Evolutionary conservation across 2,888 invertebrate species (phyloP).

Genomic region (Eueremaeus valkanovi): DNA sequence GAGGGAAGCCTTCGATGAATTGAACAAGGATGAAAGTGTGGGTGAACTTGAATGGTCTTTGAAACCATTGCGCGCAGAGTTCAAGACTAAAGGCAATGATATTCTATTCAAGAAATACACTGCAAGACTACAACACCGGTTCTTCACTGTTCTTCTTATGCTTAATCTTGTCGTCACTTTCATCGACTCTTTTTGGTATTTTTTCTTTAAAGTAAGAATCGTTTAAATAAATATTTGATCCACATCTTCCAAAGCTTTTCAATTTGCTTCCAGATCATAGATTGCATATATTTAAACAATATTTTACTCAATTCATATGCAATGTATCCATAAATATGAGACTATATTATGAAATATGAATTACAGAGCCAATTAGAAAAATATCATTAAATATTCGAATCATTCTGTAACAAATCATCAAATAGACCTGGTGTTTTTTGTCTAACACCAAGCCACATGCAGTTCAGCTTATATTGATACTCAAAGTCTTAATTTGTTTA

Average conservation of each 20-base stretch:
- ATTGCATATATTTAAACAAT: neutral
- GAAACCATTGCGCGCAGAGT: conserved; percentile 40
- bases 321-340: neutral
- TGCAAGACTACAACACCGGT: conserved; percentile 45
- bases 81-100: conserved; percentile 40
- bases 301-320: neutral
- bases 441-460: too few species aligned
- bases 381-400: too few species aligned
- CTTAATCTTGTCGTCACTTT: conserved; percentile 45
- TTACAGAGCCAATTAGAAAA: too few species aligned
- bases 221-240: neutral
- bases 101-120: conserved; percentile 45
- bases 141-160: conserved; percentile 44
- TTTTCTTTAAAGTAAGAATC: conserved; percentile 37
- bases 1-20: neutral
- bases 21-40: conserved; percentile 1
- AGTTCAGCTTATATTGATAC: too few species aligned
- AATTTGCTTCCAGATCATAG: neutral
- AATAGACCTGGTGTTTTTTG: too few species aligned
- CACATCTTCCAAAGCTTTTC: too few species aligned
- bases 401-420: too few species aligned
- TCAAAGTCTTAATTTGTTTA: too few species aligned
- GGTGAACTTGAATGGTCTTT: conserved; percentile 38
- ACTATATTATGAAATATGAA: too few species aligned
- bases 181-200: conserved; percentile 37